These are phyloP conservation scores for Tenthredo distinguenda DNA, from an alignment of 2,888 invertebrate species.

Conservation along the genomic window DNA sequence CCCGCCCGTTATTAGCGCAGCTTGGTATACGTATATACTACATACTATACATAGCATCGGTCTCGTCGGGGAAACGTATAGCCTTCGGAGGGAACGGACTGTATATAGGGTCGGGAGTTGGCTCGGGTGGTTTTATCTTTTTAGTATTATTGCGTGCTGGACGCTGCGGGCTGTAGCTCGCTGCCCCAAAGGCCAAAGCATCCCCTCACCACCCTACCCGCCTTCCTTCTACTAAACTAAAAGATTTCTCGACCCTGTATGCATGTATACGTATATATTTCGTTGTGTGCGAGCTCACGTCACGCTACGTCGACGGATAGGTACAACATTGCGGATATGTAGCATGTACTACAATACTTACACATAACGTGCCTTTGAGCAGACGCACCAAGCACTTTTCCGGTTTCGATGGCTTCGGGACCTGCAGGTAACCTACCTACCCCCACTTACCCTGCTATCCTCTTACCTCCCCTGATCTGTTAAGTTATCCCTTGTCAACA, in stretches of 20 bases:
- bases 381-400: slow-evolving; percentile 34
- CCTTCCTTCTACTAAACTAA: neutral
- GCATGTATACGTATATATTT: too few relatives aligned
- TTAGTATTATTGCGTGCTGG: slow-evolving; percentile 76
- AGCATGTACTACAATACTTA: neutral
- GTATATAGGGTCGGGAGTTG: slow-evolving; percentile 68
- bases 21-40: slow-evolving; percentile 57
- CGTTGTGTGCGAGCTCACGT: neutral
- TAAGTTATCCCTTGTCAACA: slow-evolving; percentile 39
- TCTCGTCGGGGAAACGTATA: slow-evolving; percentile 66
- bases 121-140: slow-evolving; percentile 75
- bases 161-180: slow-evolving; percentile 67
- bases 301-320: neutral
- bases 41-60: neutral
- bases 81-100: slow-evolving; percentile 68
- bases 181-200: slow-evolving; percentile 14
- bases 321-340: neutral
- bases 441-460: slow-evolving; percentile 23
- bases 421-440: slow-evolving; percentile 39
- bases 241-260: neutral
- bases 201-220: slow-evolving; percentile 2
- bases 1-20: slow-evolving; percentile 77
- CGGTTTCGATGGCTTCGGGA: slow-evolving; percentile 36
- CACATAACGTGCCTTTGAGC: neutral
- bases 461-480: slow-evolving; percentile 26